These are phyloP conservation scores for Drosophila bifasciata DNA, from an alignment of 1,140 invertebrate genomes.

Conservation along the genomic window DNA sequence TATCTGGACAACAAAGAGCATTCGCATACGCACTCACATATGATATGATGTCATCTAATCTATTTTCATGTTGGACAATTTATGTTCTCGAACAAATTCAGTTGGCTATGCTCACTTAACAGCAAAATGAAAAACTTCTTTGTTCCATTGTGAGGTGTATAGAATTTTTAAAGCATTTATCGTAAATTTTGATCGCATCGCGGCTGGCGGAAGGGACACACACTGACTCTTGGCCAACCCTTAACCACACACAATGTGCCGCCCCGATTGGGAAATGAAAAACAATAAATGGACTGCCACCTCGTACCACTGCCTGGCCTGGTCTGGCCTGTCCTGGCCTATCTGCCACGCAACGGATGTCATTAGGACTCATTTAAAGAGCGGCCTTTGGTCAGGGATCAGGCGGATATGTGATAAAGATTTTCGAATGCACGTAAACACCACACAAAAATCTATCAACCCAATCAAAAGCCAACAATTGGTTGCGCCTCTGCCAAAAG, in stretches of 20 bases:
- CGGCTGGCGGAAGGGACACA: conserved; percentile 32
- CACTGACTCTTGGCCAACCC: conserved; percentile 67
- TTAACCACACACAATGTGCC: conserved; percentile 61
- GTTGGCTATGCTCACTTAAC: conserved; percentile 81
- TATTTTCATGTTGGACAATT: conserved; percentile 66
- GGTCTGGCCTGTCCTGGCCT: neutral
- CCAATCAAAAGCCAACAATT: conserved; percentile 47
- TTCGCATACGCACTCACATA: conserved; percentile 12
- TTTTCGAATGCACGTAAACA: conserved; percentile 24
- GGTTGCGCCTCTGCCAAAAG: conserved; percentile 58
- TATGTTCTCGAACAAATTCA: conserved; percentile 82
- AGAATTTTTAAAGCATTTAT: conserved; percentile 82
- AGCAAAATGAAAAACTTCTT: conserved; percentile 64
- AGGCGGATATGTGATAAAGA: neutral
- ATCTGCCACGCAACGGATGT: conserved; percentile 62
- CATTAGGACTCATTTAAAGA: conserved; percentile 74
- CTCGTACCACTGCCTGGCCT: conserved; percentile 16
- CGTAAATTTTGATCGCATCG: conserved; percentile 79
- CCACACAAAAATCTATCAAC: conserved; percentile 47
- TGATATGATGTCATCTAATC: conserved; percentile 69
- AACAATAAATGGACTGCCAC: conserved; percentile 74
- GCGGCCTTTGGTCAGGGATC: conserved; percentile 50
- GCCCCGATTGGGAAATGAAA: conserved; percentile 74
- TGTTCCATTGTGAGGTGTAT: conserved; percentile 62
- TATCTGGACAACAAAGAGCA: conserved; percentile 21